Conservation (phyloP, 1,140 invertebrate species). For the Pseudomyrmex dendroicus region DNA sequence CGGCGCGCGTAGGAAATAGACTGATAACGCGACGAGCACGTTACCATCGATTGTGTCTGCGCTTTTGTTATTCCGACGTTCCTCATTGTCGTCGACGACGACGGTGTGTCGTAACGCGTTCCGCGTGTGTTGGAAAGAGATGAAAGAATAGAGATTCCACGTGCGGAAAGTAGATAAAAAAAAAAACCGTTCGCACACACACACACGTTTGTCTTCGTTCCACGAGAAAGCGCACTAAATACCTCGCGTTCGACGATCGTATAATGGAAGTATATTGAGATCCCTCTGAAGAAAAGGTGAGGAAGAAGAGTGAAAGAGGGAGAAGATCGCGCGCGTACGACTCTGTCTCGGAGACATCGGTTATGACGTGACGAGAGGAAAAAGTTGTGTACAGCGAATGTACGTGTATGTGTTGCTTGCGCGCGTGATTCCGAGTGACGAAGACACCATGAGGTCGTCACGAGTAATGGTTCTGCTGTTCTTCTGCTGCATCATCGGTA, state of each 20-base stretch:
- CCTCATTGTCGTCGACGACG: constrained; percentile 6
- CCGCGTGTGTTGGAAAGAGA: neutral
- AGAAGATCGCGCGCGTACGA: constrained; percentile 15
- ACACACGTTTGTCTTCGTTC: constrained; percentile 42
- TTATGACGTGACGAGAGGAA: constrained; percentile 70
- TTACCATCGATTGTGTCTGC: constrained; percentile 38
- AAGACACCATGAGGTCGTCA: constrained; percentile 73
- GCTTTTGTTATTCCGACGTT: constrained; percentile 34
- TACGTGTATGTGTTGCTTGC: constrained; percentile 32
- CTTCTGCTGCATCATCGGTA: constrained; percentile 77
- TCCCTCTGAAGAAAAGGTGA: constrained; percentile 42
- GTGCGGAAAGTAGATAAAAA: too few species aligned
- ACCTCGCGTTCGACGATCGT: constrained; percentile 63
- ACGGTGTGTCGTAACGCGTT: constrained; percentile 16
- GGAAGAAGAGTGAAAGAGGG: constrained; percentile 3
- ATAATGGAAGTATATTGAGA: constrained; percentile 79
- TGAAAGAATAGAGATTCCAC: too few species aligned
- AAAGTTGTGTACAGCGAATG: constrained; percentile 41
- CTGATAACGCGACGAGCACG: constrained; percentile 22
- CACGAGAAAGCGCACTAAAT: constrained; percentile 73
- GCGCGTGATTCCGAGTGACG: constrained; percentile 47
- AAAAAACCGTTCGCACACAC: too few species aligned
- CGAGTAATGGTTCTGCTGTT: constrained; percentile 73
- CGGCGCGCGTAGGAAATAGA: constrained; percentile 2
- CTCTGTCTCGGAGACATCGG: constrained; percentile 37